These are phyloP conservation scores for Automeris io DNA, from an alignment of 2,888 invertebrate genomes.

Conservation along the genomic window DNA sequence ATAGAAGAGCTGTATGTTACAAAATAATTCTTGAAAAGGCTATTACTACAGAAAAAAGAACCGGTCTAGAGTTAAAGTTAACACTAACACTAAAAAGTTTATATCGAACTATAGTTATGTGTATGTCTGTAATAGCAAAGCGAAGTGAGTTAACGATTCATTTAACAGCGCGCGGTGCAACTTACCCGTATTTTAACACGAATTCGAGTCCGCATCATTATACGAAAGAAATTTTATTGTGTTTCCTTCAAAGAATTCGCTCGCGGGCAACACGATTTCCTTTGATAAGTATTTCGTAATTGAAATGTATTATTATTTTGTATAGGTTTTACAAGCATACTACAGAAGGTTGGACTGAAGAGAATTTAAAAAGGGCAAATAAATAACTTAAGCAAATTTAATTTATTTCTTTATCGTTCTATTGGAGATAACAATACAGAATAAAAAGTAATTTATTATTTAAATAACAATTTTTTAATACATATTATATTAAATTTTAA, in stretches of 20 bases:
- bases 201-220: slow-evolving; percentile 4
- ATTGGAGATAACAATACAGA: not conserved
- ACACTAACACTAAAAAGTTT: too few relatives aligned
- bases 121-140: not conserved
- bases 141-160: slow-evolving; percentile 2
- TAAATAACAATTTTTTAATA: too few relatives aligned
- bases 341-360: not conserved
- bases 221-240: slow-evolving; percentile 6
- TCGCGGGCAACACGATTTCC: slow-evolving; percentile 8
- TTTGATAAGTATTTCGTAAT: slow-evolving; percentile 11
- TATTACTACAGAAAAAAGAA: too few relatives aligned
- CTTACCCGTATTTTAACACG: not conserved
- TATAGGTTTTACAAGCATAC: not conserved
- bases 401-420: not conserved
- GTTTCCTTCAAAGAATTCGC: slow-evolving; percentile 7
- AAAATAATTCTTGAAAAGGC: too few relatives aligned
- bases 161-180: slow-evolving; percentile 1
- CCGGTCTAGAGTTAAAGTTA: too few relatives aligned
- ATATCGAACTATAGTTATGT: too few relatives aligned
- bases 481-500: too few relatives aligned
- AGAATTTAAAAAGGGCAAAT: not conserved
- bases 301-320: slow-evolving; percentile 10
- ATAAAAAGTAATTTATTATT: too few relatives aligned
- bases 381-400: not conserved
- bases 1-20: too few relatives aligned